Evolutionary conservation across 1,140 invertebrate genomes (phyloP).

Genomic region (Radopholus similis): DNA sequence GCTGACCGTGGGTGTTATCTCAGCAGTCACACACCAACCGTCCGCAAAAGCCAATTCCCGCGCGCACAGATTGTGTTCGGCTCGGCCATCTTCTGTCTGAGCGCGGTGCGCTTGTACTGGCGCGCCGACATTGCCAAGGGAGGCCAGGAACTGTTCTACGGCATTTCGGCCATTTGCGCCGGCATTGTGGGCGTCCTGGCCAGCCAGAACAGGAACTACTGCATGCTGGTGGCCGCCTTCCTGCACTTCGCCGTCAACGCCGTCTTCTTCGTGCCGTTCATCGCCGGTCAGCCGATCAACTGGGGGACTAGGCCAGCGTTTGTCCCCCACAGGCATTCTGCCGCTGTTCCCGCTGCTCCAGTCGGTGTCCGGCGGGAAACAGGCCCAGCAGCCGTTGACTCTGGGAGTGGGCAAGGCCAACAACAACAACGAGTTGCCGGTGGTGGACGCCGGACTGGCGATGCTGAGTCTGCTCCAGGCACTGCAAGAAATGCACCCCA

Average conservation of each 20-base stretch:
- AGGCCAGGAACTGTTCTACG: constrained; percentile 28
- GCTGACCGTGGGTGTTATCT: constrained; percentile 8
- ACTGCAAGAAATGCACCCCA: too few relatives aligned
- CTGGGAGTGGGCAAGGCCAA: not conserved
- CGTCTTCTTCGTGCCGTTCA: constrained; percentile 29
- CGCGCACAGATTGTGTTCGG: constrained; percentile 10
- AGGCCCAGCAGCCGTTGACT: not conserved
- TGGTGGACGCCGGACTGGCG: constrained; percentile 13
- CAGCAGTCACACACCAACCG: too few relatives aligned
- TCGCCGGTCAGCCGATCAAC: constrained; percentile 4
- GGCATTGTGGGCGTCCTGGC: constrained; percentile 23
- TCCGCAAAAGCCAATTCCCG: not conserved
- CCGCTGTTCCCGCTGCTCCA: constrained; percentile 20
- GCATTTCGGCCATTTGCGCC: constrained; percentile 25
- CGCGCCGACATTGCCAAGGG: constrained; percentile 16
- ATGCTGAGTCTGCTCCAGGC: constrained; percentile 26
- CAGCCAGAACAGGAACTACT: constrained; percentile 10
- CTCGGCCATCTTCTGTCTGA: constrained; percentile 16
- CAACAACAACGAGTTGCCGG: not conserved
- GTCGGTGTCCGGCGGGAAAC: not conserved
- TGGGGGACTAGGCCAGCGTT: not conserved
- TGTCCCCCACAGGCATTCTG: constrained; percentile 8
- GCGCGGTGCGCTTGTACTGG: constrained; percentile 14
- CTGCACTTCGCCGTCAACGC: constrained; percentile 14
- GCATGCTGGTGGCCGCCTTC: constrained; percentile 20